These are phyloP conservation scores for Acropternis orthonyx DNA, from an alignment of 2,797 vertebrate genomes.

Conservation along the genomic window DNA sequence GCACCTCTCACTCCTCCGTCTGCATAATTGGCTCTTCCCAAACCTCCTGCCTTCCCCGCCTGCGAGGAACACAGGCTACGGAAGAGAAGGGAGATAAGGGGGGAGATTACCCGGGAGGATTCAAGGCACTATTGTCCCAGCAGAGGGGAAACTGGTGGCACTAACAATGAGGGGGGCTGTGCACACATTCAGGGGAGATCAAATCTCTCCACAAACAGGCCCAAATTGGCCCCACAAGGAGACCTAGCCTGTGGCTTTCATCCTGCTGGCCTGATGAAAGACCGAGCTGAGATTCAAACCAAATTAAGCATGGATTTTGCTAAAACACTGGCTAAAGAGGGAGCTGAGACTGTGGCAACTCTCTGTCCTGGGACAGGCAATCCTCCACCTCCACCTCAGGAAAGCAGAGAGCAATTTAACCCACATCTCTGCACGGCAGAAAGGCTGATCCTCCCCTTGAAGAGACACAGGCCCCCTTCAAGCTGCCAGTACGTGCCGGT, in stretches of 20 bases:
- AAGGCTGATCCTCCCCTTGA: rapidly evolving
- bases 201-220: slow-evolving; percentile 38
- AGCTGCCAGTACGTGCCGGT: not conserved
- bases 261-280: not conserved
- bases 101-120: not conserved
- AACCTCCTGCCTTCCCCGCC: not conserved
- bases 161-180: not conserved
- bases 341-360: not conserved
- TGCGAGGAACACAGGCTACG: not conserved
- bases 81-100: slow-evolving; percentile 50
- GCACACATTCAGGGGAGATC: not conserved
- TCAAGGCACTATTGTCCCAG: slow-evolving; percentile 37
- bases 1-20: not conserved
- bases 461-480: no score
- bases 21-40: slow-evolving; percentile 17
- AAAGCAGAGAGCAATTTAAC: not conserved
- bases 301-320: not conserved
- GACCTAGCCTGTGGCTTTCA: not conserved
- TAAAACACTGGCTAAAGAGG: not conserved
- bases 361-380: rapidly evolving
- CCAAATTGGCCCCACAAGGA: not conserved
- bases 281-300: not conserved
- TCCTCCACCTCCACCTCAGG: rapidly evolving
- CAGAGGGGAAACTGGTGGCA: not conserved
- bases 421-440: rapidly evolving